These are phyloP conservation scores for Arctia plantaginis DNA, from an alignment of 2,888 invertebrate genomes.

Conservation along the genomic window DNA sequence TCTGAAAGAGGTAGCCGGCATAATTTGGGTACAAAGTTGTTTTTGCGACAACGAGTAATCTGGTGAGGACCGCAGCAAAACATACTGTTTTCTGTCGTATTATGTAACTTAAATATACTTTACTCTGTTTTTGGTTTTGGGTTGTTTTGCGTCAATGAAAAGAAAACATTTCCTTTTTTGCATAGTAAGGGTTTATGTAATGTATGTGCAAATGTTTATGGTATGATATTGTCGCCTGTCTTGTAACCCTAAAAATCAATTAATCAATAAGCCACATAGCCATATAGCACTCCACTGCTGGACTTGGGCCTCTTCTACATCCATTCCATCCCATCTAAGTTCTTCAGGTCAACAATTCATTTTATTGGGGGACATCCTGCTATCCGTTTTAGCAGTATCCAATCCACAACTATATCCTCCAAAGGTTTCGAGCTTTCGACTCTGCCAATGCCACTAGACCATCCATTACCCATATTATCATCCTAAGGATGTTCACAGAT, in stretches of 20 bases:
- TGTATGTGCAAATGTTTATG: too few relatives aligned
- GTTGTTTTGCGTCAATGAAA: neutral
- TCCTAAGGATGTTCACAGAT: too few relatives aligned
- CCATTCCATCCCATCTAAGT: neutral
- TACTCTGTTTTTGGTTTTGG: neutral
- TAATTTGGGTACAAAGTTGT: conserved; percentile 46
- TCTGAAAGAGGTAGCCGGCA: conserved; percentile 27
- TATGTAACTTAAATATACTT: neutral
- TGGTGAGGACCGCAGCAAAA: conserved; percentile 42
- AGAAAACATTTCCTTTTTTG: neutral
- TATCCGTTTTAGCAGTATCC: too few relatives aligned
- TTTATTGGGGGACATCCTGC: too few relatives aligned
- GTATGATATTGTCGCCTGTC: neutral
- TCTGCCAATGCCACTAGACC: too few relatives aligned
- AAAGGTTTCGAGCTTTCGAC: too few relatives aligned
- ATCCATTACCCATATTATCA: too few relatives aligned
- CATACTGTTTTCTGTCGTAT: conserved; percentile 6
- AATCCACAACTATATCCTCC: too few relatives aligned
- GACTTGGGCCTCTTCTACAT: neutral
- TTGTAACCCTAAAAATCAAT: neutral
- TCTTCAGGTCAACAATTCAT: neutral
- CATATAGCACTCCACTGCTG: neutral
- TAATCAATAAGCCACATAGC: neutral
- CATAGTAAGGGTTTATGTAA: neutral
- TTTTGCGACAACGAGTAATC: conserved; percentile 59